Conservation (phyloP, 2,113 vertebrate genomes). For the Anser cygnoides region DNA sequence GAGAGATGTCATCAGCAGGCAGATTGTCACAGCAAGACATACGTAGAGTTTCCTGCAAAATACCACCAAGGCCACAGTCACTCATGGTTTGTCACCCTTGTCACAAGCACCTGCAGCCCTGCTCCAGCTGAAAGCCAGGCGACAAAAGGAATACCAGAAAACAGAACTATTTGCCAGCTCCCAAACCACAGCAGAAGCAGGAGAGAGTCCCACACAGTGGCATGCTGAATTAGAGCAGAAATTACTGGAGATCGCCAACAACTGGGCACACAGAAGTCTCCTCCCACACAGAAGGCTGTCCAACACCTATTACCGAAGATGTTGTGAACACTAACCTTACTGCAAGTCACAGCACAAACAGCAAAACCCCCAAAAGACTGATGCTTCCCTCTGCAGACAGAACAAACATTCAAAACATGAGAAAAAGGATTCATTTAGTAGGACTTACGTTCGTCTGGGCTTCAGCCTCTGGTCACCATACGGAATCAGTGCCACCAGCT, state of each 20-base stretch:
- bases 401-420: not conserved
- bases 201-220: not conserved
- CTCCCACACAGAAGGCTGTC: not conserved
- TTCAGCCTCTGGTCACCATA: constrained; percentile 76
- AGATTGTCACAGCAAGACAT: constrained; percentile 64
- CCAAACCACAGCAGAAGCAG: not conserved
- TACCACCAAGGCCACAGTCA: not conserved
- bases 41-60: constrained; percentile 73
- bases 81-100: not conserved
- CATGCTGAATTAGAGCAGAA: not conserved
- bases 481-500: constrained; percentile 77
- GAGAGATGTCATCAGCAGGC: constrained; percentile 58
- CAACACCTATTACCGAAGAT: not conserved
- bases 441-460: constrained; percentile 71
- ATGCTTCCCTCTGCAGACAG: not conserved
- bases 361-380: not conserved
- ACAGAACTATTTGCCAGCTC: not conserved
- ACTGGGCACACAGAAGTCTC: no score
- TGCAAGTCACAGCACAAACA: not conserved
- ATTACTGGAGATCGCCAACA: not conserved
- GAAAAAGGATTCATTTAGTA: not conserved
- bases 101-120: not conserved
- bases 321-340: not conserved
- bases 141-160: not conserved
- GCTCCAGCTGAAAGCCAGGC: not conserved